A percentile compares a stretch with the other conserved stretches of the same genome.
Conservation (phyloP, 1,140 invertebrate genomes). For the Aplysia californica region DNA sequence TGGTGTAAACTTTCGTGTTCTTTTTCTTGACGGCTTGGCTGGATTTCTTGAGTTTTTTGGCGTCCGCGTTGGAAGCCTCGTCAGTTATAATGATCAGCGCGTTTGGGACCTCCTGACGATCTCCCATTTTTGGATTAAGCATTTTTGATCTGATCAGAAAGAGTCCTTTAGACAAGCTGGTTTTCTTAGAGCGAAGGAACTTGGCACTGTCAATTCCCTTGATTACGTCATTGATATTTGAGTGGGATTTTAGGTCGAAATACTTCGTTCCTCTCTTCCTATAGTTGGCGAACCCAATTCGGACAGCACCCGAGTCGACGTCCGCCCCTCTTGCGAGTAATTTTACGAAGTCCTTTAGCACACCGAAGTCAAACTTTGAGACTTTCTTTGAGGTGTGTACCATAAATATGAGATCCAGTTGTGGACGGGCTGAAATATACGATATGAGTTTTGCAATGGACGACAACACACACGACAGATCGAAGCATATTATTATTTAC, state of each 20-base stretch:
- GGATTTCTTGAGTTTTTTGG: conserved; percentile 23
- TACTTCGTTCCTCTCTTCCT: conserved; percentile 39
- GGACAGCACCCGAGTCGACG: conserved; percentile 45
- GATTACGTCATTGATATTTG: conserved; percentile 19
- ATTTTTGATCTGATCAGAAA: conserved; percentile 41
- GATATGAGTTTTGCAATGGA: no score
- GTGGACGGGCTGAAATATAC: background rate
- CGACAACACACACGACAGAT: no score
- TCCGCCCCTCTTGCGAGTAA: conserved; percentile 40
- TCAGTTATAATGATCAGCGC: conserved; percentile 53
- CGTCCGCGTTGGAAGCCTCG: conserved; percentile 28
- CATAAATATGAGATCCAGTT: conserved; percentile 2
- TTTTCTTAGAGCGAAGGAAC: background rate
- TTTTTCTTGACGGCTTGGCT: conserved; percentile 36
- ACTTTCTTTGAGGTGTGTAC: background rate
- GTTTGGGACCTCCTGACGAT: conserved; percentile 47
- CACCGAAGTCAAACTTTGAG: background rate
- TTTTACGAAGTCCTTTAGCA: conserved; percentile 36
- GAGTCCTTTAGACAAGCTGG: conserved; percentile 42
- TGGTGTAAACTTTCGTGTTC: conserved; percentile 39
- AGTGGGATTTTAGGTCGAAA: conserved; percentile 48
- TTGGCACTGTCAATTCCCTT: background rate
- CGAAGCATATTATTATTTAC: background rate
- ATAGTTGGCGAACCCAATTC: conserved; percentile 44
- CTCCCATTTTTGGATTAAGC: conserved; percentile 25